Percentiles rank a stretch among this genome's conserved stretches.
Evolutionary conservation across 2,888 invertebrate species (phyloP).

Genomic region (Mechanitis mazaeus): DNA sequence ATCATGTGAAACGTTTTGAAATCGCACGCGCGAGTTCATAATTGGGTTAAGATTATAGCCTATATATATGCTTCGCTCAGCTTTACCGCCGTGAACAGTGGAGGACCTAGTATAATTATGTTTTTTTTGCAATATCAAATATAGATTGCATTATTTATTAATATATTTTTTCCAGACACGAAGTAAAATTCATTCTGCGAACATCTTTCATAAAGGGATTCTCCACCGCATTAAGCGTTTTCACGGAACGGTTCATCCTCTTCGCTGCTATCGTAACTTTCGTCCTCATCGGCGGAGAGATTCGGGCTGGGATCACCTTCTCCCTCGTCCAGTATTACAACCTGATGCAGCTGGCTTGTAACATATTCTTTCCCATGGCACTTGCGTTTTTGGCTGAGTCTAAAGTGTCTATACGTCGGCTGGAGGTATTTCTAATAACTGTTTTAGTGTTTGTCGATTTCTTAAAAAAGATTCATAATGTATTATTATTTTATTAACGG

Average conservation of each 20-base stretch:
- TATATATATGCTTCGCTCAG: too few species aligned
- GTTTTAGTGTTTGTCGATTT: neutral
- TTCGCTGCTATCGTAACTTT: conserved; percentile 87
- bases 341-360: conserved; percentile 81
- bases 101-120: neutral
- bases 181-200: conserved; percentile 80
- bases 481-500: too few species aligned
- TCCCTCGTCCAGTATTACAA: conserved; percentile 87
- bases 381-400: conserved; percentile 79
- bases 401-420: conserved; percentile 77
- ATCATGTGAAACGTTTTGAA: too few species aligned
- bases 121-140: too few species aligned
- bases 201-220: conserved; percentile 82
- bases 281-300: conserved; percentile 79
- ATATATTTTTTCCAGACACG: conserved; percentile 68
- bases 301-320: conserved; percentile 82
- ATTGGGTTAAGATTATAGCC: too few species aligned
- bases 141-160: neutral
- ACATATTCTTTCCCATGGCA: conserved; percentile 80
- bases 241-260: conserved; percentile 89
- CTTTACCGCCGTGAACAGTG: neutral
- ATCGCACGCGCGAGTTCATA: too few species aligned
- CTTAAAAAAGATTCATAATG: too few species aligned
- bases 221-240: conserved; percentile 82
- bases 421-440: conserved; percentile 66